Conservation (phyloP, 2,888 invertebrate species). For the Sarcophaga rosellei region DNA sequence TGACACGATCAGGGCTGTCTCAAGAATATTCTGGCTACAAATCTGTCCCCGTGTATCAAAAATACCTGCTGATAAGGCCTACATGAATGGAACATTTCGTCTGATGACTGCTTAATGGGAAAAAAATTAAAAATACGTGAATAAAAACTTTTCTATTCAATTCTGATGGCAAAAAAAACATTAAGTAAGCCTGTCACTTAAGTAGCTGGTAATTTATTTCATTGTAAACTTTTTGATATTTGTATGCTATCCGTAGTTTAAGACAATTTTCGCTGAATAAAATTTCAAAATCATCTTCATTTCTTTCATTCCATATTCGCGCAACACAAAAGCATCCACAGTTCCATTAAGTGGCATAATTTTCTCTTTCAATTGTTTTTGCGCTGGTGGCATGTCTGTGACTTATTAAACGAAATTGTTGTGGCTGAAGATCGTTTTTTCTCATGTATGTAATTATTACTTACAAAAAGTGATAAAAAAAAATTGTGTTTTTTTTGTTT, state of each 20-base stretch:
- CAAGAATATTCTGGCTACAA: too few species aligned
- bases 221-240: not conserved
- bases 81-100: too few species aligned
- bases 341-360: conserved; percentile 1
- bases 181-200: too few species aligned
- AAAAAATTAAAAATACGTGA: too few species aligned
- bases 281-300: conserved; percentile 12
- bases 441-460: conserved; percentile 31
- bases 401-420: conserved; percentile 23
- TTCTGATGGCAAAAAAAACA: too few species aligned
- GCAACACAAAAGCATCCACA: conserved; percentile 4
- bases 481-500: conserved; percentile 16
- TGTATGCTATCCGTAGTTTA: not conserved
- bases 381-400: conserved; percentile 23
- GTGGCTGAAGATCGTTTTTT: not conserved
- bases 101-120: too few species aligned
- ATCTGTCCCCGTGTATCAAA: too few species aligned
- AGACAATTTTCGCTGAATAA: not conserved
- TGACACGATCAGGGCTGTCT: too few species aligned
- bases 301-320: not conserved
- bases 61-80: too few species aligned
- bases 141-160: too few species aligned
- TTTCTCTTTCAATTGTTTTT: conserved; percentile 11
- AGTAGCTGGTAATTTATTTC: not conserved
- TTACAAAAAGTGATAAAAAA: conserved; percentile 32